phyloP scores from a whole-genome alignment of 2,113 vertebrate species.

The Caretta caretta region DNA sequence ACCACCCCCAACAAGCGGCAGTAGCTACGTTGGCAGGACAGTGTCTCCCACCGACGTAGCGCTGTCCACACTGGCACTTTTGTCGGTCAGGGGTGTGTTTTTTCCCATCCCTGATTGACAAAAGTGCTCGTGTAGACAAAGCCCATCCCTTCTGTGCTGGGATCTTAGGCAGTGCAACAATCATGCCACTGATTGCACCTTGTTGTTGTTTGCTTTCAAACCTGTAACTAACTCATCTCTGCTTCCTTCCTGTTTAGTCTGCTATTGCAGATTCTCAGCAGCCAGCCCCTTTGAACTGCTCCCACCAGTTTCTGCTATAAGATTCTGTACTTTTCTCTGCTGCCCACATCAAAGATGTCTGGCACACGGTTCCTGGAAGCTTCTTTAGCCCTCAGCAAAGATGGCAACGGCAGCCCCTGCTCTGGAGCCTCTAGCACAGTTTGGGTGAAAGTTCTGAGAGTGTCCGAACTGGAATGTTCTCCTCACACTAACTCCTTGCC shows the following conservation, averaged over 20 bases:
- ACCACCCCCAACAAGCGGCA: too few relatives aligned
- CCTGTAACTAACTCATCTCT: background rate
- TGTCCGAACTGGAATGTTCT: background rate
- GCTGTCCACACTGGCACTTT: too few relatives aligned
- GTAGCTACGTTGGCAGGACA: too few relatives aligned
- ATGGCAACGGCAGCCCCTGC: too few relatives aligned
- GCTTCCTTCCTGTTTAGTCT: background rate
- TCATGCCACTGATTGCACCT: too few relatives aligned
- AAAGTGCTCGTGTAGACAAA: too few relatives aligned
- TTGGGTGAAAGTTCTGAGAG: background rate
- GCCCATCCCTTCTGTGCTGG: too few relatives aligned
- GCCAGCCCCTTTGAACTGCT: background rate
- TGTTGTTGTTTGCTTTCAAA: too few relatives aligned
- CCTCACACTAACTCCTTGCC: background rate
- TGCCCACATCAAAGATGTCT: background rate
- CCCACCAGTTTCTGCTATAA: background rate
- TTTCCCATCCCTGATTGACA: too few relatives aligned
- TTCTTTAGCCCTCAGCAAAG: background rate
- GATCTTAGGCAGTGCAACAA: too few relatives aligned
- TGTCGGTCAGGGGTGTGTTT: too few relatives aligned
- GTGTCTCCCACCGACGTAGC: too few relatives aligned
- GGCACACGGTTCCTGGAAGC: background rate
- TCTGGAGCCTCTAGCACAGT: background rate
- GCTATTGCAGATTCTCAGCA: background rate
- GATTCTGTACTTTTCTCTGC: background rate